Percentiles rank a stretch among this genome's conserved stretches.
These are phyloP conservation scores for Neogobius melanostomus DNA, from an alignment of 2,113 vertebrate species.

Conservation along the genomic window DNA sequence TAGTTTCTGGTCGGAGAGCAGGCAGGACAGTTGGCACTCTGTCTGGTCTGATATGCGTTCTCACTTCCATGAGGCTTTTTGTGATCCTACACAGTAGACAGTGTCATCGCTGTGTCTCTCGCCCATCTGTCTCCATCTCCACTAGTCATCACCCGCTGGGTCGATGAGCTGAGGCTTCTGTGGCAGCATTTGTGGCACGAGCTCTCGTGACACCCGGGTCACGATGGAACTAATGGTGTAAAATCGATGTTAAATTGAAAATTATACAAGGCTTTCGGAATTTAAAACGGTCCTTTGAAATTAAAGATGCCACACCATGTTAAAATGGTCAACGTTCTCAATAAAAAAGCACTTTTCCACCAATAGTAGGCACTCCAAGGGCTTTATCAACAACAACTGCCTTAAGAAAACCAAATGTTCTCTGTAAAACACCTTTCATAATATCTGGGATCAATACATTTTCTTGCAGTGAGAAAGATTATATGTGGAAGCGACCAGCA, in stretches of 20 bases:
- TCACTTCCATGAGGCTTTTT: conserved; percentile 76
- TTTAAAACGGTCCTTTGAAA: not conserved
- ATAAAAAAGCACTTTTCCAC: too few species aligned
- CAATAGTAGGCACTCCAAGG: too few species aligned
- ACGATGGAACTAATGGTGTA: conserved; percentile 45
- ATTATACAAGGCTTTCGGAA: not conserved
- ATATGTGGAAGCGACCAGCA: too few species aligned
- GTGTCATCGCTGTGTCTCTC: conserved; percentile 71
- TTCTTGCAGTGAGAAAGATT: too few species aligned
- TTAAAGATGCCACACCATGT: too few species aligned
- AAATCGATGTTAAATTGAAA: not conserved
- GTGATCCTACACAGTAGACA: conserved; percentile 75
- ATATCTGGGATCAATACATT: too few species aligned
- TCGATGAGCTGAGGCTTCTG: conserved; percentile 66
- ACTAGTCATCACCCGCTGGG: conserved; percentile 67
- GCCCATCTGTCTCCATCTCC: conserved; percentile 69
- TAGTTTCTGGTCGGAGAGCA: conserved; percentile 49
- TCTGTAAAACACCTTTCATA: too few species aligned
- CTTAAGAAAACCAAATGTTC: too few species aligned
- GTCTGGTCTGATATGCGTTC: conserved; percentile 64
- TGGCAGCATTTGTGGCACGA: conserved; percentile 61
- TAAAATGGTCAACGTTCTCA: too few species aligned
- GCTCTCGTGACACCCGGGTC: conserved; percentile 54
- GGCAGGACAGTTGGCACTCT: conserved; percentile 66
- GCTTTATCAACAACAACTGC: too few species aligned